Base-by-base conservation (phyloP, 2,113 vertebrate species). In the Brachyhypopomus occidentalis region DNA sequence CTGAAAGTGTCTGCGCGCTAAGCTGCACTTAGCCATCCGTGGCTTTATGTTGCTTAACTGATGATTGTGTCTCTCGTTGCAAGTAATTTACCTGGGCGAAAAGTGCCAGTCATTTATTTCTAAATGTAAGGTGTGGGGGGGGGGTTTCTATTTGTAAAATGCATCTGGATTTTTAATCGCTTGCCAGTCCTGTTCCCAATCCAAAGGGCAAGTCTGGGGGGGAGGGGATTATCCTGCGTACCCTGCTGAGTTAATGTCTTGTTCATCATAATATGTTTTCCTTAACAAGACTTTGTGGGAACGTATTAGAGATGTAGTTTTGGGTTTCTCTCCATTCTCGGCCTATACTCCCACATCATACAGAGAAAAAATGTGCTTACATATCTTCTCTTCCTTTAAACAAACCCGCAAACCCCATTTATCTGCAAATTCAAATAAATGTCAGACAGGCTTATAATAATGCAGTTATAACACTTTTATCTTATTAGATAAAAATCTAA, bases 11-110 rank as follows among this genome's bases (percentile, higher is more conserved):
- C 58, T 56, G 27, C 66, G 75, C n/a, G 36, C 66, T 52, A 85
- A 83, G 64, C 72, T 77, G 70, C 66, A 75, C n/a, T 72, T 78
- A 74, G 78, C 55, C 16, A 69, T 78, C 79, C 78, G 22, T 62
- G 75, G 70, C 79, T 70, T 9, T 23, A 48, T 63, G 48, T 1
- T 71, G 63, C 20, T 23, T 17, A 72, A 64, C 45, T 67, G 56
- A 76, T 27, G 25, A 58, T 56, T 22, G 17, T 55, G 55, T 6
- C 20, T 70, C 14, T 45, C 45, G 52, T 73, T 36, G 60, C 25
- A 48, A 55, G 30, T 70, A 19, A 69, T 75, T 56, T 67, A 16
- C 80, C 69, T 25, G n/a, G 12, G 72, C 73, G 41, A 48, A 78
- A 78, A 23, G 34, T 52, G 52, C 3, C 9, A 25, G 27, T 74